Base-by-base conservation (phyloP, 2,113 vertebrate genomes). In the Uria lomvia region DNA sequence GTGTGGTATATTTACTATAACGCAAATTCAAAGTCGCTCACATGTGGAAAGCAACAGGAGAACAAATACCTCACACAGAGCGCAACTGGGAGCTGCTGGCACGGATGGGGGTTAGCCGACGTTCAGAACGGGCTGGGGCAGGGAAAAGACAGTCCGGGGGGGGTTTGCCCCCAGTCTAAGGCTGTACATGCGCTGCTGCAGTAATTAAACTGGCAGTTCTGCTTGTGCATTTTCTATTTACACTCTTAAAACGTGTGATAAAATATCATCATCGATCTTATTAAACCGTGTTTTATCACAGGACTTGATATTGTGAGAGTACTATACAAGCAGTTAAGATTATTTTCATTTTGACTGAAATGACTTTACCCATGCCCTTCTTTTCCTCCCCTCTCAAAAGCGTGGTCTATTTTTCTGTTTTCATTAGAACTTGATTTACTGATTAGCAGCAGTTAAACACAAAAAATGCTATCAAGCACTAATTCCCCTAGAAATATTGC, bases 31-130 rank as follows among this genome's bases (percentile, higher is more conserved):
- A 9, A 47, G 20, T 2, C 1, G 7, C 72, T 38, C 40, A 9
- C 42, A 3, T 0, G 2, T 1, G 67, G 30, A 40, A 43, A 24
- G 45, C 50, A 4, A 7, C 11, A 19, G 21, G 15, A 79, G 34
- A 5, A 1, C 0, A 23, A 4, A 2, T 0, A 23, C 3, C 26
- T 22, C 47, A 4, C 20, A 1, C 8, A 1, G 6, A 29, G 16
- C 0, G 26, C 49, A 6, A 1, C 1, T 1, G 4, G 40, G 15
- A 36, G 56, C 40, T 15, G 76, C 52, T 17, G 2, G 8, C 16
- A 3, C 0, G n/a, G 29, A 2, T 2, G 6, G 5, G 0, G 2
- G 3, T 2, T 0, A 8, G 12, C 63, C 7, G 38, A 3, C 2
- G 1, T 1, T n/a, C 19, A 26, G 6, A 42, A 38, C 0, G 5